These are phyloP conservation scores for Sminthopsis crassicaudata DNA, from an alignment of 2,113 vertebrate genomes.

Conservation along the genomic window DNA sequence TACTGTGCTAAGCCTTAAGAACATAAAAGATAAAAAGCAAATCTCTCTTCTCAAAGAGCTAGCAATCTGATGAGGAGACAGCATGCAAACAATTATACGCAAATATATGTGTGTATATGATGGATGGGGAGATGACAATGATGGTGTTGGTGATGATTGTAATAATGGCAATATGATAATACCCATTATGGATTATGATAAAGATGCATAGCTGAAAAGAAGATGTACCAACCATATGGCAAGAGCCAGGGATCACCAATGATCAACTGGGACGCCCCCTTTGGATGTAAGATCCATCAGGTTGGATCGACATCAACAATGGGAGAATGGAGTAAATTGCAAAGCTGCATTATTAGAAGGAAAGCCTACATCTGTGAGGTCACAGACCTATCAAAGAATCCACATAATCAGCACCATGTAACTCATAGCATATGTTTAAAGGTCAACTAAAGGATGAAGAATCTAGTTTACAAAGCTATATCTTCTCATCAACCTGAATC, in stretches of 20 bases:
- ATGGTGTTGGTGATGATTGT: too few species aligned
- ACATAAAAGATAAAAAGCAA: slow-evolving; percentile 9
- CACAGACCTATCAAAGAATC: not conserved
- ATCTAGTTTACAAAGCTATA: not conserved
- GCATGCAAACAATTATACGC: not conserved
- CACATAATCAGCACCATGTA: not conserved
- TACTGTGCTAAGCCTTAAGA: not conserved
- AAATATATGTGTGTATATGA: not conserved
- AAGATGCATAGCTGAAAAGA: not conserved
- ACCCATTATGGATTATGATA: too few species aligned
- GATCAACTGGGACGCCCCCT: not conserved
- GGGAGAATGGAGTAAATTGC: not conserved
- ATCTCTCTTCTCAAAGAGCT: not conserved
- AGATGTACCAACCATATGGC: not conserved
- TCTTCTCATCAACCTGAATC: not conserved
- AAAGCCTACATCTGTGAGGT: not conserved
- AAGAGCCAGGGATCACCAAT: not conserved
- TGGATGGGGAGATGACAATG: not conserved
- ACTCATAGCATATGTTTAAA: not conserved
- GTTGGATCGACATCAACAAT: not conserved
- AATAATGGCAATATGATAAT: too few species aligned
- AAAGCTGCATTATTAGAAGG: not conserved
- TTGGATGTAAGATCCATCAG: not conserved
- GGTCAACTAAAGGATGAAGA: not conserved
- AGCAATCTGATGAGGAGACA: not conserved